Conservation (phyloP, 2,113 vertebrate species). For the Onychostruthus taczanowskii region DNA sequence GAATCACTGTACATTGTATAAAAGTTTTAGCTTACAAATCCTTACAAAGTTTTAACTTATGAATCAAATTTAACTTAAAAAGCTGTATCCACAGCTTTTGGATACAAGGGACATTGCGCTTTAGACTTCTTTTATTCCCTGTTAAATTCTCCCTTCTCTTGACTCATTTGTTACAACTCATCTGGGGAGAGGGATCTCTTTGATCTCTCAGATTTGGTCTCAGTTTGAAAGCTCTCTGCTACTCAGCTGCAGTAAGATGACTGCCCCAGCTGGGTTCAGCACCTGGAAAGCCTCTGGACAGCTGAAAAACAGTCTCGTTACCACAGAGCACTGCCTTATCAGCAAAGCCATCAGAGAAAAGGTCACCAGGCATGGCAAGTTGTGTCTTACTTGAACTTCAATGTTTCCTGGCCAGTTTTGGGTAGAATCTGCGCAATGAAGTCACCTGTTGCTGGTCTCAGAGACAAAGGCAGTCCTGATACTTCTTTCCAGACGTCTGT, state of each 20-base stretch:
- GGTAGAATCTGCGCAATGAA: background rate
- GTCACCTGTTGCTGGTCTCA: background rate
- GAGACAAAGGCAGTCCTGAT: background rate
- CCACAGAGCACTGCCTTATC: background rate
- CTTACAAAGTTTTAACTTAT: no score
- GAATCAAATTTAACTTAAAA: no score
- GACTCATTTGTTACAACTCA: background rate
- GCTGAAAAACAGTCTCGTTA: background rate
- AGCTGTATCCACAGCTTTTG: background rate
- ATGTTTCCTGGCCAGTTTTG: background rate
- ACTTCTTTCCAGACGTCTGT: background rate
- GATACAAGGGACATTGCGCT: background rate
- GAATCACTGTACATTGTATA: background rate
- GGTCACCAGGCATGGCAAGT: background rate
- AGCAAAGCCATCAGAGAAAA: background rate
- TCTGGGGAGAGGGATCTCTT: background rate
- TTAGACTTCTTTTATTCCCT: background rate
- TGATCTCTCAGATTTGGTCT: background rate
- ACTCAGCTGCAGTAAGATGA: background rate
- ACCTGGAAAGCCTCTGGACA: background rate
- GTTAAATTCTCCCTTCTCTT: background rate
- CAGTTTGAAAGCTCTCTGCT: background rate
- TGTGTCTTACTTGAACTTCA: background rate
- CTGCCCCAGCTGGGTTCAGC: background rate
- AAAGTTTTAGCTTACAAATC: background rate